A percentile compares a stretch with the other conserved stretches of the same genome.
phyloP scores from a whole-genome alignment of 1,140 invertebrate genomes.

The Tetramorium alpestre region DNA sequence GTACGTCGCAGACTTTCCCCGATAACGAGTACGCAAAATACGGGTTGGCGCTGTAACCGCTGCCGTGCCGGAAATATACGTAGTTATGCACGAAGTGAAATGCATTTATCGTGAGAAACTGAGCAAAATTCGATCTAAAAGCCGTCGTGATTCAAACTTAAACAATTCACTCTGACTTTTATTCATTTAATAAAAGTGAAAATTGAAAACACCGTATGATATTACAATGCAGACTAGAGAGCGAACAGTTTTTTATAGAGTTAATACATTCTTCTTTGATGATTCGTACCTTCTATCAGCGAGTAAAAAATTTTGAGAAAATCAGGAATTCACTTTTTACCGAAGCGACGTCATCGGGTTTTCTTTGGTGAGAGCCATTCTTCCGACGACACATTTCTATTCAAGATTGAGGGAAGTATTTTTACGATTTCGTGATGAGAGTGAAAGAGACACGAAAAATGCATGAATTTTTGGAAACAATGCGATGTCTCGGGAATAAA shows the following conservation, averaged over 20 bases:
- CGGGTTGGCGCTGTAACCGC: not conserved
- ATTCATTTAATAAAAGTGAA: not conserved
- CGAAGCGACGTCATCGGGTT: not conserved
- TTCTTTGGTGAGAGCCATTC: not conserved
- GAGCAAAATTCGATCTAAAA: not conserved
- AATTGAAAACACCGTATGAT: not conserved
- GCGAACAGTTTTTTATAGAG: not conserved
- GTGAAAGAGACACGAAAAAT: not conserved
- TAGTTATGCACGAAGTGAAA: constrained; percentile 11
- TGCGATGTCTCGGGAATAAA: not conserved
- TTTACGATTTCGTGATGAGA: not conserved
- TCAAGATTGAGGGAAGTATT: not conserved
- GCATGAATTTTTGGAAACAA: not conserved
- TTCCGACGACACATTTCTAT: not conserved
- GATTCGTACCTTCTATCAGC: not conserved
- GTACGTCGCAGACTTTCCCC: constrained; percentile 43
- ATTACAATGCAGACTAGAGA: not conserved
- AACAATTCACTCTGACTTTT: not conserved
- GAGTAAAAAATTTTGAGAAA: not conserved
- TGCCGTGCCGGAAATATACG: constrained; percentile 17
- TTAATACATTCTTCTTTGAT: not conserved
- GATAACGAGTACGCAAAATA: constrained; percentile 36
- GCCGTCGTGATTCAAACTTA: not conserved
- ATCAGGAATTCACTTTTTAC: not conserved
- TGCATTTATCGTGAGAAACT: constrained; percentile 12